Percentiles rank a stretch among this genome's conserved stretches.
Evolutionary conservation across 2,888 invertebrate genomes (phyloP).

Genomic region (Dynastes maya): DNA sequence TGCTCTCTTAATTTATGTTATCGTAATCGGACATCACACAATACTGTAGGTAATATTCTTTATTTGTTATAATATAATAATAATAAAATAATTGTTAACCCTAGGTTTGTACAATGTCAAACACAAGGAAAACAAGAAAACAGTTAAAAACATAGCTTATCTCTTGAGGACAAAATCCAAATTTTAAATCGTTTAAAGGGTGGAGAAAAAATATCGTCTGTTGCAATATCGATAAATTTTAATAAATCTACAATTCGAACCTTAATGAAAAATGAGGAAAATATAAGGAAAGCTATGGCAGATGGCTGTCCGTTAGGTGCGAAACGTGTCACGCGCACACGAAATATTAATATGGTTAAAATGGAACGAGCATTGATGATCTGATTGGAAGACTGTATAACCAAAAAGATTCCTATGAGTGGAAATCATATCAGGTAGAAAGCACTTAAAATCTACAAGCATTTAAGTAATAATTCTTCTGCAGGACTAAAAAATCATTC

Average conservation of each 20-base stretch:
- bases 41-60: too few species aligned
- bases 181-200: too few species aligned
- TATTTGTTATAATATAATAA: too few species aligned
- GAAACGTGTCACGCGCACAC: conserved; percentile 7
- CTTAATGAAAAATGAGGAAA: conserved; percentile 55
- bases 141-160: too few species aligned
- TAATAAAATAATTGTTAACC: too few species aligned
- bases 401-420: conserved; percentile 54
- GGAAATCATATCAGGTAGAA: conserved; percentile 55
- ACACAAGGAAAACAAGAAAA: too few species aligned
- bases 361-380: conserved; percentile 49
- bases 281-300: conserved; percentile 39
- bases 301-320: conserved; percentile 8
- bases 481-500: conserved; percentile 49
- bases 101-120: too few species aligned
- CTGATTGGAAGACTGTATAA: conserved; percentile 56
- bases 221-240: conserved; percentile 20
- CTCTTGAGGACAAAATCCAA: too few species aligned
- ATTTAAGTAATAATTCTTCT: conserved; percentile 55
- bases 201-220: too few species aligned
- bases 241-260: conserved; percentile 56
- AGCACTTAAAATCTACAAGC: conserved; percentile 56
- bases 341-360: conserved; percentile 13
- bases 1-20: too few species aligned
- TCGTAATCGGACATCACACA: too few species aligned